Base-by-base conservation (phyloP, 37 sponge, comb jelly and placozoan genomes). In the Bolinopsis microptera region DNA sequence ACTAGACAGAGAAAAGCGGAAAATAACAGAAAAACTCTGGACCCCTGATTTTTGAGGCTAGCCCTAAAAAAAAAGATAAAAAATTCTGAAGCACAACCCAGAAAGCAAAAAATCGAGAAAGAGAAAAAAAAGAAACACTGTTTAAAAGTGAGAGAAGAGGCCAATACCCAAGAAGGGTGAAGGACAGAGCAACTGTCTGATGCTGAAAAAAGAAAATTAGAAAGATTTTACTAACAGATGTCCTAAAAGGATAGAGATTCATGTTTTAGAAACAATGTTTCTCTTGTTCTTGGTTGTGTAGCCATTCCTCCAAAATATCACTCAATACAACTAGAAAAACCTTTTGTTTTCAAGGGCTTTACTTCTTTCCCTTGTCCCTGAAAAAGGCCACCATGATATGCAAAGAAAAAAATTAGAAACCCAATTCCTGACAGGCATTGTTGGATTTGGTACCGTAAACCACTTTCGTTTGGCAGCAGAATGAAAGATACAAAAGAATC, bases 241-340 rank as follows among this genome's bases (percentile, higher is more conserved):
- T 86, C 3, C 39, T n/a, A n/a, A 3, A 86, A 86, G 26, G 90
- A 86, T 26, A 28, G 90, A 40, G 90, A 86, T 38, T 36, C 38
- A 22, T 86, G 90, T 27, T 41, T 86, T n/a, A n/a, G 0, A 48
- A 86, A 27, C 90, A 86, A 27, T 86, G 90, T n/a, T 40, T 16
- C 90, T 9, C 61, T 86, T 28, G 61, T 41, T 28, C 32, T 86
- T 22, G 90, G 90, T 86, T 25, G 38, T 22, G 90, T n/a, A n/a
- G n/a, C n/a, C 90, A 22, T 41, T 39, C 3, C 41, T 86, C 0
- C 40, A 48, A 28, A 24, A 86, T 86, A 26, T 41, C 18, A 30
- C 36, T 27, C 1, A 2, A 39, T 41, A 30, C 3, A n/a, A 0
- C 61, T 40, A 22, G 8, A 41, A 21, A 5, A 0, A 1, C 32